Percentiles rank a stretch among this genome's conserved stretches.
These are phyloP conservation scores for Eupsittula cactorum DNA, from an alignment of 2,113 vertebrate genomes.

Conservation along the genomic window DNA sequence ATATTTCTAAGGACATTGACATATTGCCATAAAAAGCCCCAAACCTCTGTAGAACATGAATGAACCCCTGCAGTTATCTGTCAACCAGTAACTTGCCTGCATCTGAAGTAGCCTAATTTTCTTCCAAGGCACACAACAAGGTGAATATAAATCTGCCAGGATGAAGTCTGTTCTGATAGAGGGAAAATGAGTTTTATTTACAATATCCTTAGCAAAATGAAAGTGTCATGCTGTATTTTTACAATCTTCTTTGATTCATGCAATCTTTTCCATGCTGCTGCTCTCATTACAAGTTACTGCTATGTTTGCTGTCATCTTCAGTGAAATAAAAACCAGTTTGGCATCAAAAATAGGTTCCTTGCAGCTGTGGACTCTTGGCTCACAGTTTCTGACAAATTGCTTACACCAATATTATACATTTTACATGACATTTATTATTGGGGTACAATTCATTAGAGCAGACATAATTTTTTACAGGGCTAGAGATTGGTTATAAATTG, in stretches of 20 bases:
- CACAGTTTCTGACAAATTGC: constrained; percentile 3
- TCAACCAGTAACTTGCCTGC: not conserved
- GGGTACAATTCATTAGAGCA: not conserved
- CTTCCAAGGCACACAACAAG: not conserved
- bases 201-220: not conserved
- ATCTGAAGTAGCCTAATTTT: not conserved
- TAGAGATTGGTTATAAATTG: constrained; percentile 15
- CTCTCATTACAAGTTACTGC: not conserved
- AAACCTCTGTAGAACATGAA: not conserved
- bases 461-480: constrained; percentile 3
- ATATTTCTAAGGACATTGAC: not conserved
- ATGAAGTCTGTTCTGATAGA: not conserved
- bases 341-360: constrained; percentile 11
- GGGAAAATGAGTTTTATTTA: not conserved
- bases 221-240: not conserved
- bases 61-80: not conserved
- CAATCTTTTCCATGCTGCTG: not conserved
- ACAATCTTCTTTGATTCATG: not conserved
- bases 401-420: constrained; percentile 22
- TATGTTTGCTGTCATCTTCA: not conserved
- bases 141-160: not conserved
- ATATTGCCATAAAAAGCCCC: not conserved
- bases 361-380: not conserved
- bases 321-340: constrained; percentile 39
- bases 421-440: constrained; percentile 50